Base-by-base conservation (phyloP, 1,140 invertebrate species). In the Oedothorax gibbosus region DNA sequence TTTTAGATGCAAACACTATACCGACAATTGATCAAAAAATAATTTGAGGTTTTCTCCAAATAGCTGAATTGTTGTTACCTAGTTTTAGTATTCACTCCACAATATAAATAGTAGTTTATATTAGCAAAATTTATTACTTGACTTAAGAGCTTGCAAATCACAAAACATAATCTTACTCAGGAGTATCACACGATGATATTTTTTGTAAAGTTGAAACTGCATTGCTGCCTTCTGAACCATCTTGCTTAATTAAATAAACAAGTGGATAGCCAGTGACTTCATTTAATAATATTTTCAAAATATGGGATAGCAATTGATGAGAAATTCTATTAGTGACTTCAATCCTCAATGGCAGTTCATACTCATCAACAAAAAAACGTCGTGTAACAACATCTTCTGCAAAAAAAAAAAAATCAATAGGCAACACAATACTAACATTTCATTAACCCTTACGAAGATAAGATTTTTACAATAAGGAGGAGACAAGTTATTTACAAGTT, bases 181-280 rank as follows among this genome's bases (percentile, higher is more conserved):
- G 54, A 7, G 50, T 75, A 18, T 82, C 10, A 53, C 64, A 87
- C 12, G 66, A 12, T 12, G 86, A 76, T 10, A 76, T 60, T 62
- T 77, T 53, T 75, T 73, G 56, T 21, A 86, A 87, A 87, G 3
- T 88, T 88, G 10, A 90, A 88, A 20, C 92, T 89, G 82, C 91
- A 91, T 81, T 90, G 86, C 76, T 92, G 91, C 20, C 91, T 89
- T 14, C 88, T 86, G 11, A 90, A 86, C 51, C 80, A 56, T 84
- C 81, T 14, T 84, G 81, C 7, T 53, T 0, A 1, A 91, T 86
- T 2, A 94, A 88, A 20, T 88, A 88, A 0, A 95, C 91, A 50
- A 91, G 89, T 2, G 90, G 87, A 88, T 94, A 95, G 3, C 93
- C 93, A 3, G 95, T 88, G 2, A 93, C 90, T 87, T 94, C 93